These are phyloP conservation scores for Ladona fulva DNA, from an alignment of 1,140 invertebrate species.

Conservation along the genomic window DNA sequence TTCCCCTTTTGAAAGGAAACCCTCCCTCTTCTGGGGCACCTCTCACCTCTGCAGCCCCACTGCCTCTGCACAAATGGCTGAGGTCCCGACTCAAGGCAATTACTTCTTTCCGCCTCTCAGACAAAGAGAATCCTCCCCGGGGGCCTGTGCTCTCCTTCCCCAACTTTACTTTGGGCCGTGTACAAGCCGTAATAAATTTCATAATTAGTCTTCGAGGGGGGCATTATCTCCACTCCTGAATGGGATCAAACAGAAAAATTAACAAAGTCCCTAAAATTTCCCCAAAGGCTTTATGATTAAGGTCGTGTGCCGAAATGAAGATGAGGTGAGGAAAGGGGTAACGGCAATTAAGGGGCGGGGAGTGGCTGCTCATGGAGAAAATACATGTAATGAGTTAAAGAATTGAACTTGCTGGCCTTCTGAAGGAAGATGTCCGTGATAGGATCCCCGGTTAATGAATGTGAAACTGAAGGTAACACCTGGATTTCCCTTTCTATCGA, in stretches of 20 bases:
- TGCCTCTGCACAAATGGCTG: conserved; percentile 14
- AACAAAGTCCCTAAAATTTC: conserved; percentile 22
- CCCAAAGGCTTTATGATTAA: conserved; percentile 22
- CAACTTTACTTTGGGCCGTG: conserved; percentile 25
- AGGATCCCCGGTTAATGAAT: too few species aligned
- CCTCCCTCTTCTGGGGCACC: conserved; percentile 21
- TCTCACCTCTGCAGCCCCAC: conserved; percentile 21
- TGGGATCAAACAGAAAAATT: conserved; percentile 23
- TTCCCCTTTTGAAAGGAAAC: conserved; percentile 22
- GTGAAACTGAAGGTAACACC: too few species aligned
- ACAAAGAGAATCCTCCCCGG: conserved; percentile 28
- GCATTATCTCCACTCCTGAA: conserved; percentile 22
- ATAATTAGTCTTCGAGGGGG: conserved; percentile 22
- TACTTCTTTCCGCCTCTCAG: conserved; percentile 29
- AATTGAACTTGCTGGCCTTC: too few species aligned
- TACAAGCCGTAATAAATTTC: conserved; percentile 20
- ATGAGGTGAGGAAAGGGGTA: not conserved
- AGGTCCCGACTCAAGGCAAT: conserved; percentile 22
- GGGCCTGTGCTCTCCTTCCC: not conserved
- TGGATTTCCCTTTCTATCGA: too few species aligned
- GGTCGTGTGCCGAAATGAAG: conserved; percentile 16
- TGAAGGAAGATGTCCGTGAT: too few species aligned
- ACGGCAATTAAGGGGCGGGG: not conserved
- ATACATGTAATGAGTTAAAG: too few species aligned
- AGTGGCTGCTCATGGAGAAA: not conserved